Percentiles rank a stretch among this genome's conserved stretches.
Conservation (phyloP, 1,140 invertebrate genomes). For the Drosophila gunungcola region DNA sequence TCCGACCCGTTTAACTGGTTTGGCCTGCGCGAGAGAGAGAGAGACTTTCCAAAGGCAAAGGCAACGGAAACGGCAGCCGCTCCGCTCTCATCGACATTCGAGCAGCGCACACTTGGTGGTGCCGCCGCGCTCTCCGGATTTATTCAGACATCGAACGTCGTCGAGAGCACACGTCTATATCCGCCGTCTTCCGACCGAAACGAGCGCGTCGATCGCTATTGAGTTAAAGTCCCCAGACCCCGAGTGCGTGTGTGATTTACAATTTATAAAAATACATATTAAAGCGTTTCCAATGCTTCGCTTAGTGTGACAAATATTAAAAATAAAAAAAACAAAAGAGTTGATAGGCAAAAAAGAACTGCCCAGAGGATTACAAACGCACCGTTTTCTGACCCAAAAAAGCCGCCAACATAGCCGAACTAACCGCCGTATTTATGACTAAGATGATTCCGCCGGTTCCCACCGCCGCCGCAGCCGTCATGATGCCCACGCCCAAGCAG, state of each 20-base stretch:
- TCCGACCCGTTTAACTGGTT: constrained; percentile 19
- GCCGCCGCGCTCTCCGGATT: constrained; percentile 58
- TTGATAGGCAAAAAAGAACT: constrained; percentile 2
- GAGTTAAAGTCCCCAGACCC: constrained; percentile 22
- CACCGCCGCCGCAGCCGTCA: constrained; percentile 85
- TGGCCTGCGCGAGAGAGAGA: constrained; percentile 10
- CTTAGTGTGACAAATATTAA: constrained; percentile 39
- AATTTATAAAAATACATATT: not conserved
- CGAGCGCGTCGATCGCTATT: constrained; percentile 66
- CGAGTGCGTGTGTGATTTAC: constrained; percentile 29
- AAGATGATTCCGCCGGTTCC: constrained; percentile 85
- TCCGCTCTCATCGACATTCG: constrained; percentile 35
- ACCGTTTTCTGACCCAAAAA: constrained; percentile 10
- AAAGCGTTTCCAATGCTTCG: constrained; percentile 61
- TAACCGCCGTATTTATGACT: constrained; percentile 84
- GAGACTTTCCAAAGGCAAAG: not conserved
- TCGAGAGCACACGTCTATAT: constrained; percentile 77
- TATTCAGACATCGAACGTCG: constrained; percentile 83
- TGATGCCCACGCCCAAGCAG: constrained; percentile 96
- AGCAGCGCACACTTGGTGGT: constrained; percentile 74
- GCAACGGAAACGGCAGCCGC: not conserved
- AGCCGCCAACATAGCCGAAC: constrained; percentile 80
- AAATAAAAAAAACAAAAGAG: constrained; percentile 2
- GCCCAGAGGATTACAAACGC: constrained; percentile 46
- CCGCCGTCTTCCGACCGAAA: constrained; percentile 19